Evolutionary conservation across 2,113 vertebrate species (phyloP), one percentile per base, ranked within the genome.

Genomic region (Sitta europaea): DNA sequence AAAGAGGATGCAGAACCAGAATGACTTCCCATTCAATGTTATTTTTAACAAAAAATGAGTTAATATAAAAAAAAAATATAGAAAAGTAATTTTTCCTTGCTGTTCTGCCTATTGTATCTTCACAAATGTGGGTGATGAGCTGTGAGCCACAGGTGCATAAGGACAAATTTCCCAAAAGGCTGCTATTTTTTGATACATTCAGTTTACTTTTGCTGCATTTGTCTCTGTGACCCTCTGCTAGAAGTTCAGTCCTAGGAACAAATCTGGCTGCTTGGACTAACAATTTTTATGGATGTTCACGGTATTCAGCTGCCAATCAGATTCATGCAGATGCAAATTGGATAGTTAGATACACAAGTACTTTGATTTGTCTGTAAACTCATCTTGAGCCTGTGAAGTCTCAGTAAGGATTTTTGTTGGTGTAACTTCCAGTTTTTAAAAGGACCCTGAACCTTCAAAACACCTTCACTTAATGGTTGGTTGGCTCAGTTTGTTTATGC

Each of bases 71-170:
- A 93, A 93, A 59, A 68, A 59, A 86, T 65, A 11, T 5, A 50
- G 11, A 76, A 29, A 63, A 83, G 75, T 51, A 33, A 55, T 88
- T 93, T 93, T 77, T 79, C 27, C 51, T 92, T 51, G 29, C 51
- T 77, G 29, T 65, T 95, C 81, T 85, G 9, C 54, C 71, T 82
- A 50, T 94, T 95, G 86, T 95, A 28, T 65, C 82, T 80, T 86
- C 72, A 95, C 86, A 94, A 92, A 93, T 5, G 72, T 83, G 79
- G 47, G 43, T 95, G 94, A 92, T 92, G 88, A 93, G 79, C 86
- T 92, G 75, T 58, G 82, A 92, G 55, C 71, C 86, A 36, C 48
- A 90, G 82, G 59, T 66, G 33, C 68, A 18, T 1, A 54, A 83
- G 67, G 63, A 80, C 51, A 88, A 33, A 77, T 92, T 93, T 91